Evolutionary conservation across 1,140 invertebrate species (phyloP), one percentile per base, ranked within the genome.

Genomic region (Listronotus bonariensis): DNA sequence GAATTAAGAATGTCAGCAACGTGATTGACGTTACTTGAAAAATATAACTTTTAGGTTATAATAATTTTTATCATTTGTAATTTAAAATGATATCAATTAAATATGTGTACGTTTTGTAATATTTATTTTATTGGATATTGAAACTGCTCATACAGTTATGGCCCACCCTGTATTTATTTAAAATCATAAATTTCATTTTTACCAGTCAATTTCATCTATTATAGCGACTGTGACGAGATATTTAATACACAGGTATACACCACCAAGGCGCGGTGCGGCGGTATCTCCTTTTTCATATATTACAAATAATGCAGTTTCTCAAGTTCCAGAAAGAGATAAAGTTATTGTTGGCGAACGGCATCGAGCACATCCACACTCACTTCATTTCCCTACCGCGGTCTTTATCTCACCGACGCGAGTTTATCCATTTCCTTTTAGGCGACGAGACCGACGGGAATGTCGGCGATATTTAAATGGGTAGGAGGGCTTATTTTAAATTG

Each of bases 381-480:
- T 72, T 72, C 71, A 72, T 72, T 72, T 72, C 71, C 68, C 66
- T 67, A 46, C 43, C 58, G 36, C 61, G 65, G 61, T 68, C 68
- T 72, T 72, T 70, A 70, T 70, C 68, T 72, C 68, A 69, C 68
- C 64, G 61, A 59, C 55, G 45, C 46, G 70, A 72, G 70, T 72
- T 72, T 72, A 72, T 72, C 70, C 70, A 70, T 72, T 72, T 72
- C 70, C 70, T 68, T 60, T 70, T 51, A 52, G 45, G 34, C 48
- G 45, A 49, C 42, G 59, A 45, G 55, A 32, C 17, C 48, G 54
- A 49, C 42, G 59, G 54, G 55, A 54, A 56, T 48, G 61, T 41
- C 52, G 54, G 43, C 53, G 40, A 62, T 43, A 62, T 62, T 62
- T 62, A 62, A 62, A 62, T 62, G 43, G 59, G 48, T 49, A 46